phyloP scores from a whole-genome alignment of 1,140 invertebrate species.

The Hylaeus volcanicus region DNA sequence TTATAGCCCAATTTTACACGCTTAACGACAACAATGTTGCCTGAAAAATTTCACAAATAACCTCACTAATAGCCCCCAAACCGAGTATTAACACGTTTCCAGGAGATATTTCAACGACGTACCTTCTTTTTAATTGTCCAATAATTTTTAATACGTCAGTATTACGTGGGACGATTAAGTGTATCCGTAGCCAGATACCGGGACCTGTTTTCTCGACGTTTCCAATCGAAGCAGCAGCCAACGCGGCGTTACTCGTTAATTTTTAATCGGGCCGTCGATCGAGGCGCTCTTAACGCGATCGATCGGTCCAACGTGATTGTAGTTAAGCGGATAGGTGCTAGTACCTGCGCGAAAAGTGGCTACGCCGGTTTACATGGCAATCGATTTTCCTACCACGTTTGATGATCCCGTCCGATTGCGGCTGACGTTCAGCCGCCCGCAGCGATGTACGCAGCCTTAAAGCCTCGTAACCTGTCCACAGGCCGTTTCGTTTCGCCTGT shows the following conservation, averaged over 20 bases:
- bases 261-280: slow-evolving; percentile 7
- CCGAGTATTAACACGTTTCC: too few relatives aligned
- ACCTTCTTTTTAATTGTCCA: not conserved
- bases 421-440: slow-evolving; percentile 39
- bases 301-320: slow-evolving; percentile 19
- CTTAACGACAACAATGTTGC: too few relatives aligned
- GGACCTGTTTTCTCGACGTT: not conserved
- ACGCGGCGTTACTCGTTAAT: slow-evolving; percentile 3
- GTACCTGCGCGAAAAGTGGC: slow-evolving; percentile 38
- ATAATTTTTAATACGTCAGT: not conserved
- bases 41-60: too few relatives aligned
- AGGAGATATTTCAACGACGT: too few relatives aligned
- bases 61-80: too few relatives aligned
- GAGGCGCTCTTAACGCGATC: not conserved
- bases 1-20: too few relatives aligned
- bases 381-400: slow-evolving; percentile 58
- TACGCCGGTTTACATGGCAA: slow-evolving; percentile 46
- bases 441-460: slow-evolving; percentile 26
- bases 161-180: not conserved
- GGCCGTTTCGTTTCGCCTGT: slow-evolving; percentile 26
- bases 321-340: slow-evolving; percentile 28
- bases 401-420: slow-evolving; percentile 46
- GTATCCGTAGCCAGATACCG: not conserved
- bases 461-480: slow-evolving; percentile 39
- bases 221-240: not conserved